Base-by-base conservation (phyloP, 2,797 vertebrate species). In the Limnodromus scolopaceus region DNA sequence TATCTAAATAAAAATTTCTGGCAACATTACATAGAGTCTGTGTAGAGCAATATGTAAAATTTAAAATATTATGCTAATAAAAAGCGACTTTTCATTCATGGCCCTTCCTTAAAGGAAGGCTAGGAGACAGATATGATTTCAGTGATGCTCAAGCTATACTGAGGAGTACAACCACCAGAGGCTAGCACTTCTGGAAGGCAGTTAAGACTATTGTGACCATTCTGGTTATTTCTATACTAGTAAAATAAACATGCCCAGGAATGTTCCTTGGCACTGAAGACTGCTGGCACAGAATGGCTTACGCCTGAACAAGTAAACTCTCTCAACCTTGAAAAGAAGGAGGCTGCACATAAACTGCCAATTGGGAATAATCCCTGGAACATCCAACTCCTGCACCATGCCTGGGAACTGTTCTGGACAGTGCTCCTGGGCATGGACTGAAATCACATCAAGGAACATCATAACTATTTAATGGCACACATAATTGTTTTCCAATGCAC, bases 201-300 rank as follows among this genome's bases (percentile, higher is more conserved):
- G 38, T 79, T 84, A 84, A 61, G 20, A 45, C 18, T 53, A 64
- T 16, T 61, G 61, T 61, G 65, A 51, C 60, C 15, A 77, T 55
- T 75, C 66, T 93, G 43, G 27, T 66, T 91, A 17, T 66, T 84
- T 80, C 64, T 72, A 51, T 25, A 55, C 39, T 16, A 43, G 48
- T 28, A 81, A 91, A 90, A 95, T 80, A 75, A 93, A 68, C n/a
- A 78, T 70, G n/a, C 27, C 39, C 51, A 94, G 71, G 83, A 96
- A 80, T n/a, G n/a, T 39, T 87, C 41, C 78, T 70, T 80, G 88
- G 93, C 83, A 83, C 27, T 80, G 68, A 70, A 54, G 68, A 60
- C 36, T 43, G 12, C 69, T 92, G 85, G 90, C 83, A 92, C 60
- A 74, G 30, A 77, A 53, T 7, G n/a, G 43, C 13, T 55, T 64